A percentile compares a stretch with the other conserved stretches of the same genome.
These are phyloP conservation scores for Acestrorhynchus altus DNA, from an alignment of 2,797 vertebrate species.

Conservation along the genomic window DNA sequence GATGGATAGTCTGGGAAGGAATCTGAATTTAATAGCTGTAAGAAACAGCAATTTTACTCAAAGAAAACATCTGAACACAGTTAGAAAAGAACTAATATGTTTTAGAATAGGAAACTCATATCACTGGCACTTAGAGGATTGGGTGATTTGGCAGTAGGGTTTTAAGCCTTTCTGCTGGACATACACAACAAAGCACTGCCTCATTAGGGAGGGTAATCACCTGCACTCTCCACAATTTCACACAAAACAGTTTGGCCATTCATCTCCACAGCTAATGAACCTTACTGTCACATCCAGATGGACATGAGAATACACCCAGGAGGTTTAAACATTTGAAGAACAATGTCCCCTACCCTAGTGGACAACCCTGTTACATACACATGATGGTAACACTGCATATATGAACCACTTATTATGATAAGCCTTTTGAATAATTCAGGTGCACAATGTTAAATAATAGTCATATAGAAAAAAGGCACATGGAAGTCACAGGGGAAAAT, in stretches of 20 bases:
- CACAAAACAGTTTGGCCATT: neutral
- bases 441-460: slow-evolving; percentile 23
- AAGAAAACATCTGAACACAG: neutral
- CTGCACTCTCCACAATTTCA: neutral
- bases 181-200: neutral
- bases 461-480: slow-evolving; percentile 18
- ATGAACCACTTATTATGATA: slow-evolving; percentile 27
- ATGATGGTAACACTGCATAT: slow-evolving; percentile 14
- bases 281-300: neutral
- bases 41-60: neutral
- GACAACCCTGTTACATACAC: neutral
- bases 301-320: neutral
- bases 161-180: slow-evolving; percentile 6
- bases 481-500: neutral
- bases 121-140: neutral
- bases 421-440: slow-evolving; percentile 22
- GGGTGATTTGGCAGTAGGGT: neutral
- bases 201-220: slow-evolving; percentile 18
- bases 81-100: neutral
- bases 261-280: slow-evolving; percentile 1
- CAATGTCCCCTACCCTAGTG: neutral
- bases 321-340: neutral
- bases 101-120: neutral
- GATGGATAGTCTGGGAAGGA: neutral
- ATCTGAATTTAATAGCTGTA: slow-evolving; percentile 2